Base-by-base conservation (phyloP, 2,888 invertebrate genomes). In the Aspidapion aeneum region DNA sequence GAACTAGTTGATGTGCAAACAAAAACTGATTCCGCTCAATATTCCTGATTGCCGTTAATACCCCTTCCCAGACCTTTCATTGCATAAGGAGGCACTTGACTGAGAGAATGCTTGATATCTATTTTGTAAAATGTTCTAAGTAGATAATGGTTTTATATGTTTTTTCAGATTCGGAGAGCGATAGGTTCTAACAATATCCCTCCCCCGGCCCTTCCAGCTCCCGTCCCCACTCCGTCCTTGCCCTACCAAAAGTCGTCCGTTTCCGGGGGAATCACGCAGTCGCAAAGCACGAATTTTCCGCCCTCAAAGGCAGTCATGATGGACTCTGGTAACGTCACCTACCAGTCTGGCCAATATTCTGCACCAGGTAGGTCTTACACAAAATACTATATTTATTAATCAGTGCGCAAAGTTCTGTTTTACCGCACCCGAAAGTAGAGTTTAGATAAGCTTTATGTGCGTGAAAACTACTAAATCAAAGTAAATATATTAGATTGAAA, bases 191-290 rank as follows among this genome's bases (percentile, higher is more conserved):
- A 83, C 67, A 84, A 87, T 64, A 89, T 89, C 12, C 85, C 90
- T n/a, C 90, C 90, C 1, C 90, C 90, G 21, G 87, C 88, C 21
- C 77, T 89, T 52, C 90, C 90, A 16, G 90, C 90, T 0, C 90
- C 90, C 0, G 87, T 89, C 21, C 90, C 90, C 17, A 85, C 85
- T 17, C 83, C 84, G 68, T 78, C 81, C 19, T 73, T 81, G 69
- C 86, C 85, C 57, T 78, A 78, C 70, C 75, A 77, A 58, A 80
- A 79, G 71, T 69, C 75, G 21, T 73, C 73, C 52, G 35, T 12
- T 35, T 71, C 77, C 35, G n/a, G n/a, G n/a, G 83, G 88, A 54
- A 86, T 88, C 73, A 83, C 88, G 48, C 86, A 87, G 73, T 87
- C 88, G 5, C 88, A 89, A 71, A 87, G 88, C 67, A 83, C 83